phyloP scores from a whole-genome alignment of 2,797 vertebrate species.

The Crocidura indochinensis region DNA sequence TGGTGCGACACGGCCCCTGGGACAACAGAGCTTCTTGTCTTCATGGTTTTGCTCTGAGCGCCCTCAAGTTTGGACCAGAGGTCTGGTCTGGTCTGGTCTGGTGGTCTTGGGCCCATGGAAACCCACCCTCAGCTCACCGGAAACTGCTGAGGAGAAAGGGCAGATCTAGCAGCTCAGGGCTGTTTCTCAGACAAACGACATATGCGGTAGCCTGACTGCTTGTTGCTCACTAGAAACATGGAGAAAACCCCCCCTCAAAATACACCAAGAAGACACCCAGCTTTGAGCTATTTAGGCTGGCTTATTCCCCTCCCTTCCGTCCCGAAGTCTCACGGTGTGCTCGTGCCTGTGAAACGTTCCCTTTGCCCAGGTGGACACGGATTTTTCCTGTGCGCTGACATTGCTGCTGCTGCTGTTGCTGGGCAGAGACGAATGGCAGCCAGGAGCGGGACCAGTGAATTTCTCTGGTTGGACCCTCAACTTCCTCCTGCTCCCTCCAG shows the following conservation, averaged over 20 bases:
- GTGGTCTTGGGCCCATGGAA: not conserved
- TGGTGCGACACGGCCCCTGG: not conserved
- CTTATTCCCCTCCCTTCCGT: too few relatives aligned
- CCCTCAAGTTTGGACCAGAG: not conserved
- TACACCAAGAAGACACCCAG: too few relatives aligned
- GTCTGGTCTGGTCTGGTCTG: too few relatives aligned
- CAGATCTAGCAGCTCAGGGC: not conserved
- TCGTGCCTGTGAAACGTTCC: too few relatives aligned
- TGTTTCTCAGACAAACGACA: constrained; percentile 59
- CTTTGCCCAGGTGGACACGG: too few relatives aligned
- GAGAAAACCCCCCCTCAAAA: too few relatives aligned
- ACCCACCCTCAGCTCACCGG: not conserved
- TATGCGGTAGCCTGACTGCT: constrained; percentile 1
- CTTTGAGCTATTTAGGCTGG: too few relatives aligned
- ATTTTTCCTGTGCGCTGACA: too few relatives aligned
- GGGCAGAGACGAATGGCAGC: constrained; percentile 7
- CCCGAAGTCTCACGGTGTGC: too few relatives aligned
- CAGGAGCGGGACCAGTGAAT: constrained; percentile 41
- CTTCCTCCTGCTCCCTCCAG: constrained; percentile 16
- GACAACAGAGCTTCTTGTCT: too few relatives aligned
- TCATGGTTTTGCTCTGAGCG: not conserved
- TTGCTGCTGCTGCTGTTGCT: constrained; percentile 1
- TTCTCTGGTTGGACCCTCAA: constrained; percentile 9
- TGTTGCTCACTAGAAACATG: not conserved
- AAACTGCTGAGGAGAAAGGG: not conserved